These are phyloP conservation scores for Drosophila funebris DNA, from an alignment of 1,140 invertebrate genomes.

Conservation along the genomic window DNA sequence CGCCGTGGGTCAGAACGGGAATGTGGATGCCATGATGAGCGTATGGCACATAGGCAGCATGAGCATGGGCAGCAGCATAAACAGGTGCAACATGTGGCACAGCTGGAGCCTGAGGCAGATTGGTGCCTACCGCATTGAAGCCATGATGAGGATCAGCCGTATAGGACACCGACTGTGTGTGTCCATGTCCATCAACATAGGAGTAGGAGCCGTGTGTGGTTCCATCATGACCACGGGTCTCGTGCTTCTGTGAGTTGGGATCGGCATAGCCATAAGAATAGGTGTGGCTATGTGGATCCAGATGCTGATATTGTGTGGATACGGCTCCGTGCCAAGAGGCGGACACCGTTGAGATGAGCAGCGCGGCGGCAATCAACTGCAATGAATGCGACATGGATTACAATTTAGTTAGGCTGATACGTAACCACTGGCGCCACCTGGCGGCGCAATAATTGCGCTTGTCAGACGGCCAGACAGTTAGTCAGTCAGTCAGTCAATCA, in stretches of 20 bases:
- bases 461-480: constrained; percentile 21
- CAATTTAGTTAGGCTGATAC: constrained; percentile 2
- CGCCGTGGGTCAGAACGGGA: constrained; percentile 72
- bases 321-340: constrained; percentile 81
- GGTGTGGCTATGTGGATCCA: constrained; percentile 87
- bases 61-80: constrained; percentile 63
- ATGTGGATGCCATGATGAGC: constrained; percentile 63
- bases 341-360: constrained; percentile 78
- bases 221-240: constrained; percentile 87
- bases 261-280: constrained; percentile 88
- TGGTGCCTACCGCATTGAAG: constrained; percentile 87
- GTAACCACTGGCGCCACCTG: constrained; percentile 22
- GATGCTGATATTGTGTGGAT: constrained; percentile 85
- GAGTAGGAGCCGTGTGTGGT: constrained; percentile 88
- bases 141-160: constrained; percentile 87
- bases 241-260: constrained; percentile 87
- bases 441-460: constrained; percentile 41
- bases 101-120: constrained; percentile 85
- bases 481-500: constrained; percentile 43
- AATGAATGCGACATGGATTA: not conserved
- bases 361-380: constrained; percentile 72
- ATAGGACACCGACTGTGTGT: constrained; percentile 88
- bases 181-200: constrained; percentile 88
- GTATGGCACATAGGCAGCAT: constrained; percentile 52
- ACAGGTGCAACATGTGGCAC: constrained; percentile 53